These are phyloP conservation scores for Lophotis ruficrista DNA, from an alignment of 2,113 vertebrate species.

Conservation along the genomic window DNA sequence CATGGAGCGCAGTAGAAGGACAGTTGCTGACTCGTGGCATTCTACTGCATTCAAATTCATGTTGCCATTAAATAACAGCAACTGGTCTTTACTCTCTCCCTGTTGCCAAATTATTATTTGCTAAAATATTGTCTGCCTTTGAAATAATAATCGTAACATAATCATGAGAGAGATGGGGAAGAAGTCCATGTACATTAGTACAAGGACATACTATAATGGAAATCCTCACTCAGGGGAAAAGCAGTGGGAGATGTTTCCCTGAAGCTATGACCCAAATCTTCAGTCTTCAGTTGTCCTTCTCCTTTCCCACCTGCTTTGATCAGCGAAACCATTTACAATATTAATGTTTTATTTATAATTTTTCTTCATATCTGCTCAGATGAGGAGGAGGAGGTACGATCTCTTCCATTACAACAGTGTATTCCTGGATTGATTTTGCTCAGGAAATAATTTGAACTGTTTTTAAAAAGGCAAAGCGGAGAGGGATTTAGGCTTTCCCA, in stretches of 20 bases:
- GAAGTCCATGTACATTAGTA: neutral
- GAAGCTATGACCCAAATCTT: neutral
- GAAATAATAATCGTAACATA: neutral
- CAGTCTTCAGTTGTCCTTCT: neutral
- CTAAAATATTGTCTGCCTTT: neutral
- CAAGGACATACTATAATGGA: neutral
- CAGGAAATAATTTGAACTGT: neutral
- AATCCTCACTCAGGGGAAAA: neutral
- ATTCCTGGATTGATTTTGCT: neutral
- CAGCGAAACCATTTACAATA: neutral
- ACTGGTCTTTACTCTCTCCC: neutral
- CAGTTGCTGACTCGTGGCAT: neutral
- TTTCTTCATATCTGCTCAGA: neutral
- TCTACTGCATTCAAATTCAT: neutral
- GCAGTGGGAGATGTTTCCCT: neutral
- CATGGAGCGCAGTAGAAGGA: neutral
- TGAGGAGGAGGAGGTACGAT: neutral
- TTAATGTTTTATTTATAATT: neutral
- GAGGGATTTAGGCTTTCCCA: neutral
- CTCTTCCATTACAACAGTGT: neutral
- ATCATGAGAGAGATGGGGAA: neutral
- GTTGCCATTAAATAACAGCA: neutral
- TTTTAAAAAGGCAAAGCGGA: neutral
- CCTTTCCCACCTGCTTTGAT: neutral
- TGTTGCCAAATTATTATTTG: neutral